Evolutionary conservation across 1,140 invertebrate species (phyloP).

Genomic region (Hylaeus volcanicus): DNA sequence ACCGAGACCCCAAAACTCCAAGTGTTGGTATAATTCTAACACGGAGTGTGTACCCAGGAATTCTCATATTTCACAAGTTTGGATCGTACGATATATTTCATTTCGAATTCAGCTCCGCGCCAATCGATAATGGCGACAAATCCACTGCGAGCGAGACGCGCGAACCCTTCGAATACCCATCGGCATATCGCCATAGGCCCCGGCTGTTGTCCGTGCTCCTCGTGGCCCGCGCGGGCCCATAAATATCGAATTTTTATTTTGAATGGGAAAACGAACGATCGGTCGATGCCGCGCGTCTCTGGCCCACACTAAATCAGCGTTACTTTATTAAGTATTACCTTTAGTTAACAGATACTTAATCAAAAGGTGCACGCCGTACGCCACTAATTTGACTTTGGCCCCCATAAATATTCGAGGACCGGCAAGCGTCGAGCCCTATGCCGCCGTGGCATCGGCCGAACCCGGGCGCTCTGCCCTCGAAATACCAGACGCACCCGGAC

Average conservation of each 20-base stretch:
- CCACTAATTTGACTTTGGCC: conserved; percentile 82
- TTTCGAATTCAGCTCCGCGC: too few species aligned
- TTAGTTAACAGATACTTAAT: conserved; percentile 82
- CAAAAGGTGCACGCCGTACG: conserved; percentile 81
- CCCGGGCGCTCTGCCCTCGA: conserved; percentile 60
- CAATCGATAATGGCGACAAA: conserved; percentile 20
- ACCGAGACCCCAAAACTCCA: too few species aligned
- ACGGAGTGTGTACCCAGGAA: too few species aligned
- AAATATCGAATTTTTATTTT: conserved; percentile 81
- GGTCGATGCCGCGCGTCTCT: conserved; percentile 69
- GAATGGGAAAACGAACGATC: conserved; percentile 79
- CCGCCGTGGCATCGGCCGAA: conserved; percentile 36
- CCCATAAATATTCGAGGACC: conserved; percentile 80
- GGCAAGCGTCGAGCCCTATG: conserved; percentile 51
- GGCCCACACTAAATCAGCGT: conserved; percentile 79
- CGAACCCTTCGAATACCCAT: conserved; percentile 59
- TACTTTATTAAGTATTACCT: conserved; percentile 82
- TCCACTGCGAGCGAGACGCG: conserved; percentile 10
- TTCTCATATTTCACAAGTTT: too few species aligned
- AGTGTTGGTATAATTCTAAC: too few species aligned
- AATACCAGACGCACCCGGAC: conserved; percentile 73
- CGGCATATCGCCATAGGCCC: conserved; percentile 51
- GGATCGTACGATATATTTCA: too few species aligned
- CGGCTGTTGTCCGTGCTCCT: conserved; percentile 34
- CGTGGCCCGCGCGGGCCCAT: conserved; percentile 64